Conservation (phyloP, 1,140 invertebrate genomes). For the Bombus impatiens region DNA sequence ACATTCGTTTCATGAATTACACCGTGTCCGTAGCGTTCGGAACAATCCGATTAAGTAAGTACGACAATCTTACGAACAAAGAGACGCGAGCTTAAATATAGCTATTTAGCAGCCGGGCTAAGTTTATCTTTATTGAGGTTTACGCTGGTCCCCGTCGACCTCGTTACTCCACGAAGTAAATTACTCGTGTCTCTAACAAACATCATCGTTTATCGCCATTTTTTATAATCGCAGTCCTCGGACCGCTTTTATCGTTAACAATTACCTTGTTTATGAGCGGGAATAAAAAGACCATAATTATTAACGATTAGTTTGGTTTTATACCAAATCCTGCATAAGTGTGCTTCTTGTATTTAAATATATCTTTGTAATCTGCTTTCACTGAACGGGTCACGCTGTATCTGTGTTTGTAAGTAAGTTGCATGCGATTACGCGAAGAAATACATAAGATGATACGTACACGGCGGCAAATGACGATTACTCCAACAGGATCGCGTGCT, state of each 20-base stretch:
- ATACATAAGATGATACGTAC: background rate
- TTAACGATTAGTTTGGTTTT: too few species aligned
- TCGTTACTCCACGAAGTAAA: slow-evolving; percentile 64
- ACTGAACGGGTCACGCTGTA: background rate
- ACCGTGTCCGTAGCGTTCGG: background rate
- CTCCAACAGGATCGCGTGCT: slow-evolving; percentile 43
- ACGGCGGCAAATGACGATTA: slow-evolving; percentile 7
- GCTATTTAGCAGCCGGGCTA: slow-evolving; percentile 63
- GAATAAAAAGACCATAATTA: too few species aligned
- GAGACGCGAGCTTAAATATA: slow-evolving; percentile 73
- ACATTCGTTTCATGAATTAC: background rate
- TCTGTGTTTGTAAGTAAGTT: background rate
- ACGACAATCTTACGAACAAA: slow-evolving; percentile 59
- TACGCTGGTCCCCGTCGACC: slow-evolving; percentile 68
- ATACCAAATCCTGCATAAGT: too few species aligned
- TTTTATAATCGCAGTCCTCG: background rate
- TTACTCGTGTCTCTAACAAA: background rate
- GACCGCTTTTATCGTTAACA: too few species aligned
- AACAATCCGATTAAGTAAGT: slow-evolving; percentile 29
- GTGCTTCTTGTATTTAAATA: too few species aligned
- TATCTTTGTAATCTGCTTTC: slow-evolving; percentile 1
- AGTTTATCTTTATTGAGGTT: slow-evolving; percentile 77
- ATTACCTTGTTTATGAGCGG: too few species aligned
- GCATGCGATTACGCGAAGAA: slow-evolving; percentile 27
- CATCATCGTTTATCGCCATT: background rate